Evolutionary conservation across 2,797 vertebrate species (phyloP).

Genomic region (Siniperca obscura): DNA sequence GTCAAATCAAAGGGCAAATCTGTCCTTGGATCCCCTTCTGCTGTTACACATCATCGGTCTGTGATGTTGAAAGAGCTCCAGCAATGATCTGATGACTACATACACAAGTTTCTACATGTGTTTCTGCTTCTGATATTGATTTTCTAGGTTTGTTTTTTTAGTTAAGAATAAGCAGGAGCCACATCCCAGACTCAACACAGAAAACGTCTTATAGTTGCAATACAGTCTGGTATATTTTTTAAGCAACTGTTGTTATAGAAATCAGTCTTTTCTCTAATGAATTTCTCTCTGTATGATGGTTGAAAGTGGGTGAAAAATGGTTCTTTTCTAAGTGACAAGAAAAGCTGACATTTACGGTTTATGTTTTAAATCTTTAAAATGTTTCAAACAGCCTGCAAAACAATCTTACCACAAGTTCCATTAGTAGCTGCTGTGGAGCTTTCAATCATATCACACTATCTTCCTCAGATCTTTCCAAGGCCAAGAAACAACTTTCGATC

Average conservation of each 20-base stretch:
- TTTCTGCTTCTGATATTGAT: conserved; percentile 12
- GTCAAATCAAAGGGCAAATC: background rate
- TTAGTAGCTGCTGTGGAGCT: background rate
- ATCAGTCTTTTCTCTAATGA: background rate
- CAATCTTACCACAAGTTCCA: too few relatives aligned
- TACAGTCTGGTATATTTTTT: background rate
- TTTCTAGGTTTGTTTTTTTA: background rate
- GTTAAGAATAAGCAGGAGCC: background rate
- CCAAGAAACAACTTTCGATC: background rate
- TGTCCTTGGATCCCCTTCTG: background rate
- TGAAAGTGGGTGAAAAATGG: conserved; percentile 1
- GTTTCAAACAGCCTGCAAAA: background rate
- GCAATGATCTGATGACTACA: background rate
- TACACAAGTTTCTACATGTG: background rate
- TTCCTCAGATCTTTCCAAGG: background rate
- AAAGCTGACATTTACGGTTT: background rate
- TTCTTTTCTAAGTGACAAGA: background rate
- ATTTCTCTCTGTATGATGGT: background rate
- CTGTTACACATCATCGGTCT: background rate
- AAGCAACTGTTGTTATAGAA: background rate
- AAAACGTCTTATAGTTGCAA: background rate
- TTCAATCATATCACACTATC: background rate
- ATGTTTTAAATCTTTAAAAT: background rate
- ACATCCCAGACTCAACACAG: background rate
- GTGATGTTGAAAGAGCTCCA: conserved; percentile 8